phyloP scores from a whole-genome alignment of 2,888 invertebrate species.

The Tiliacea aurago region DNA sequence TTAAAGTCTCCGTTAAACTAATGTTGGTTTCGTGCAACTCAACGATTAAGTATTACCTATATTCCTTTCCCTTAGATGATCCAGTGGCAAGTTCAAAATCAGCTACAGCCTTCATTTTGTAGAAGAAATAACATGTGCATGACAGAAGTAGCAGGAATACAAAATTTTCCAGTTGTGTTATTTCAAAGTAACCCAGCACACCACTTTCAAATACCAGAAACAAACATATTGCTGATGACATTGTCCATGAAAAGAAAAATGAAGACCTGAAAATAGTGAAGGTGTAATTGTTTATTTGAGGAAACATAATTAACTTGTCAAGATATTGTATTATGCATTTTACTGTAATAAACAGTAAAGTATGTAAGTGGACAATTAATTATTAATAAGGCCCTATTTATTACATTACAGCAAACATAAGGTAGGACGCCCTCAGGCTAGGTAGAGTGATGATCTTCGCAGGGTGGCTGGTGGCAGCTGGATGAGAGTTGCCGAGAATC shows the following conservation, averaged over 20 bases:
- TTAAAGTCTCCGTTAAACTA: too few relatives aligned
- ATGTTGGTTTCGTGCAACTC: too few relatives aligned
- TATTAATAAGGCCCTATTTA: background rate
- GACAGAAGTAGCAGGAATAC: slow-evolving; percentile 79
- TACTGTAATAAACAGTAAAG: background rate
- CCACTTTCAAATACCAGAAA: slow-evolving; percentile 93
- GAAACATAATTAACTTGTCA: background rate
- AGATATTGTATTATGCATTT: background rate
- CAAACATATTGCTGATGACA: slow-evolving; percentile 92
- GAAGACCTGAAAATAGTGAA: slow-evolving; percentile 89
- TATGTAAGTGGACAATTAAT: background rate
- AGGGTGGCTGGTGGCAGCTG: too few relatives aligned
- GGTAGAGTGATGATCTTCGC: too few relatives aligned
- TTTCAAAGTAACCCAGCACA: slow-evolving; percentile 93
- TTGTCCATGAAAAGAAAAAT: slow-evolving; percentile 94
- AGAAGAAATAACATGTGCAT: slow-evolving; percentile 84
- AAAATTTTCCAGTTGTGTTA: slow-evolving; percentile 89
- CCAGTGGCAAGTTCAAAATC: slow-evolving; percentile 85
- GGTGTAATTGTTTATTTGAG: background rate
- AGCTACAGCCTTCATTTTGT: slow-evolving; percentile 85
- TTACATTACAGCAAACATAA: background rate
- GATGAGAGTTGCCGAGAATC: too few relatives aligned
- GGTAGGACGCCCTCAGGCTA: too few relatives aligned
- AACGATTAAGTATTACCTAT: too few relatives aligned
- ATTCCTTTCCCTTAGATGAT: slow-evolving; percentile 85